Base-by-base conservation (phyloP, 2,888 invertebrate species). In the Synanthedon andrenaeformis region DNA sequence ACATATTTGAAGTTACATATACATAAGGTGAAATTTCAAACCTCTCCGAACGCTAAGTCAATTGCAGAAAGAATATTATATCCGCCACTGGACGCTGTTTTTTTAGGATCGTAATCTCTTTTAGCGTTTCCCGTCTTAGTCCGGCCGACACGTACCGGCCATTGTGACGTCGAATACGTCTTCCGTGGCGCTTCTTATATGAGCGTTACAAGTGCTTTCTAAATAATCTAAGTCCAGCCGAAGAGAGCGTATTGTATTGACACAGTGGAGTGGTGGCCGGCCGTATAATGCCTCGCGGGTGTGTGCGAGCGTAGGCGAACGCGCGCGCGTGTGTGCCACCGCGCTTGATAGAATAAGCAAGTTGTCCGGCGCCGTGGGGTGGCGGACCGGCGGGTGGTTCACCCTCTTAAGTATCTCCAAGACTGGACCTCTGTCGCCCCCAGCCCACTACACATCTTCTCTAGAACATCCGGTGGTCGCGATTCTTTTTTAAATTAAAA, bases 121-220 rank as follows among this genome's bases (percentile, higher is more conserved):
- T 72, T 70, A 70, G 73, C 77, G 82, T 78, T 86, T 85, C 86
- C 84, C 75, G 73, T 63, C 71, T 72, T 70, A 72, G 79, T 71
- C 74, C 76, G 74, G 69, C 76, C 17, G 49, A 49, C 51, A 51
- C 51, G 51, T 51, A 51, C 79, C 77, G 84, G 77, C 87, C 82
- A 87, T 87, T 87, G 87, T 87, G 82, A 86, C 84, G 83, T 74
- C 66, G 76, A 79, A 81, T 79, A 79, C 82, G 79, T 84, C 86
- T 87, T 85, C 79, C 78, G 78, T 76, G 80, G 74, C 79, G 81
- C 82, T 81, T 86, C 87, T 88, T 88, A 88, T 88, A 88, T 88
- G 88, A 88, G 83, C 86, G 82, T 87, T 88, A 88, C 86, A 88
- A 88, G 88, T 88, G 88, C 88, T 88, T 88, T 88, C 88, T 88